Evolutionary conservation across 2,888 invertebrate species (phyloP).

Genomic region (Biston stratarius): DNA sequence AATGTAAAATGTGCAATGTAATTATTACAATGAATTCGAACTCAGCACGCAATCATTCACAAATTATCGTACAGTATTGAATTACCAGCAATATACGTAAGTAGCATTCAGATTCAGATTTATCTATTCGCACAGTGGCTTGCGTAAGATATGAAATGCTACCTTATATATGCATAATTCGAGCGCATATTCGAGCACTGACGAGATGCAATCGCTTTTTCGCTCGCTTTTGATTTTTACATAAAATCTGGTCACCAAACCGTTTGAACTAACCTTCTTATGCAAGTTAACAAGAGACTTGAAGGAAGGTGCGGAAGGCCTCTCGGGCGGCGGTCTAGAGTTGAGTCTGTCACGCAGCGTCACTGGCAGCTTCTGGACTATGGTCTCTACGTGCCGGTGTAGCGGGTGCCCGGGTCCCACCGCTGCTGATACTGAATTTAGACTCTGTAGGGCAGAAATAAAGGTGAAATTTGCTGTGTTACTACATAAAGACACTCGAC

Average conservation of each 20-base stretch:
- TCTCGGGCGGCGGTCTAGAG: slow-evolving; percentile 84
- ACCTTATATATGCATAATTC: too few relatives aligned
- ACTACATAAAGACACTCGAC: not conserved
- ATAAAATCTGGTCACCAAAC: not conserved
- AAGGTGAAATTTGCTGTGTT: not conserved
- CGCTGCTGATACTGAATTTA: slow-evolving; percentile 92
- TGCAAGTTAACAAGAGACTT: slow-evolving; percentile 96
- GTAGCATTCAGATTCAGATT: too few relatives aligned
- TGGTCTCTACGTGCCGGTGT: slow-evolving; percentile 94
- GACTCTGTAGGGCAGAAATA: slow-evolving; percentile 86
- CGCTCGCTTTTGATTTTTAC: not conserved
- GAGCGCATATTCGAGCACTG: too few relatives aligned
- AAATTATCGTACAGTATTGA: too few relatives aligned
- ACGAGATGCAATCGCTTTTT: too few relatives aligned
- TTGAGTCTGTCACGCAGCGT: slow-evolving; percentile 92
- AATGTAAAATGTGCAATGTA: too few relatives aligned
- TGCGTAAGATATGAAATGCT: too few relatives aligned
- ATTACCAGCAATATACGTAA: too few relatives aligned
- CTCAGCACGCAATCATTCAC: too few relatives aligned
- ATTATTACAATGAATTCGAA: too few relatives aligned
- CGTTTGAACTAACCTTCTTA: slow-evolving; percentile 88
- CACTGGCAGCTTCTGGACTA: slow-evolving; percentile 94
- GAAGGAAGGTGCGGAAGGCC: slow-evolving; percentile 89
- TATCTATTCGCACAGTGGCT: too few relatives aligned
- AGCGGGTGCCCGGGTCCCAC: slow-evolving; percentile 92